Percentiles rank a stretch among this genome's conserved stretches.
Evolutionary conservation across 2,888 invertebrate species (phyloP).

Genomic region (Meiosimyza decipiens): DNA sequence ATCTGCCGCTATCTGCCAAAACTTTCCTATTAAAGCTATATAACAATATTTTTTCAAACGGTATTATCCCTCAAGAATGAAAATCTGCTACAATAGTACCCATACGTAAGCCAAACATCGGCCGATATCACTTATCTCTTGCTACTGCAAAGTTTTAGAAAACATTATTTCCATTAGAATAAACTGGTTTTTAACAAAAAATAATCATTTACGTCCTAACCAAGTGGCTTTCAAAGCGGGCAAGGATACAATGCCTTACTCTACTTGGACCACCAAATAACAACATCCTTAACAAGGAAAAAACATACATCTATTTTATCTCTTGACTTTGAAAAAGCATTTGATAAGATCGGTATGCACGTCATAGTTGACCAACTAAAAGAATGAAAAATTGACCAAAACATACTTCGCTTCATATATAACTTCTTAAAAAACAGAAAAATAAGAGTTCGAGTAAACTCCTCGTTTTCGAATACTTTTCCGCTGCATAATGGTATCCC

Average conservation of each 20-base stretch:
- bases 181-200: conserved; percentile 20
- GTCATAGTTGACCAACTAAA: background rate
- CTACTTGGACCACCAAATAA: conserved; percentile 8
- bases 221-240: background rate
- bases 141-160: background rate
- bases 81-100: conserved; percentile 38
- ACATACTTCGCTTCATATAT: background rate
- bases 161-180: conserved; percentile 25
- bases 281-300: background rate
- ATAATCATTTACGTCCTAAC: conserved; percentile 26
- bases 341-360: conserved; percentile 30
- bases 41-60: conserved; percentile 35
- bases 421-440: conserved; percentile 14
- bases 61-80: conserved; percentile 41
- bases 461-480: background rate
- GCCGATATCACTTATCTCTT: background rate
- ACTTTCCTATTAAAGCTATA: background rate
- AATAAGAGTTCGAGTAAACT: background rate
- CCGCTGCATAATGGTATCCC: conserved; percentile 17
- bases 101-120: conserved; percentile 37
- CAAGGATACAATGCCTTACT: conserved; percentile 2
- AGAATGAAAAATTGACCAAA: conserved; percentile 24
- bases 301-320: conserved; percentile 21
- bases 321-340: conserved; percentile 23
- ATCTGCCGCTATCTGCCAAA: too few relatives aligned